phyloP scores from a whole-genome alignment of 2,888 invertebrate species.

The Caenorhabditis sinica region DNA sequence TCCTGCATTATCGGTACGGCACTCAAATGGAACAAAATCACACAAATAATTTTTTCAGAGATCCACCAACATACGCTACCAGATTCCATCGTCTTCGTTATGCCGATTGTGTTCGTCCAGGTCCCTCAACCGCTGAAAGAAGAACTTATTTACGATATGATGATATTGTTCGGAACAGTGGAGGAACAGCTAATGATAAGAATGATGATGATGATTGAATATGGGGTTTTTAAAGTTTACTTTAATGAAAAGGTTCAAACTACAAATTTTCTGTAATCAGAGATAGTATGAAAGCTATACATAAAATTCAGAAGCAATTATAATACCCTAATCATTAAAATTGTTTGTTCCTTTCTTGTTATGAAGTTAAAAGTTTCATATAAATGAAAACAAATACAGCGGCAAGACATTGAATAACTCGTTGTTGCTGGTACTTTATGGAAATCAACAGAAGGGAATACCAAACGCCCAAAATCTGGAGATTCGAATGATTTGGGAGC shows the following conservation, averaged over 20 bases:
- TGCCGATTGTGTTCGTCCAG: slow-evolving; percentile 74
- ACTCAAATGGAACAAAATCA: background rate
- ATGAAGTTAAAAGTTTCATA: background rate
- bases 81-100: slow-evolving; percentile 71
- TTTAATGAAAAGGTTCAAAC: no score
- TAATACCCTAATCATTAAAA: no score
- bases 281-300: no score
- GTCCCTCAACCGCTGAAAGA: slow-evolving; percentile 61
- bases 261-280: no score
- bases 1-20: slow-evolving; percentile 74
- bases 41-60: slow-evolving; percentile 55
- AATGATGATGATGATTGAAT: slow-evolving; percentile 41
- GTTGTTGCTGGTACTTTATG: slow-evolving; percentile 12
- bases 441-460: slow-evolving; percentile 22
- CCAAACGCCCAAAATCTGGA: slow-evolving; percentile 4
- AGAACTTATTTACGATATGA: slow-evolving; percentile 71
- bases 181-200: slow-evolving; percentile 46
- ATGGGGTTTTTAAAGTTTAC: background rate
- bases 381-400: slow-evolving; percentile 6
- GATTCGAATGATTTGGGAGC: background rate
- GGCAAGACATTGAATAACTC: background rate
- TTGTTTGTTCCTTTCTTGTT: background rate
- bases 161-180: slow-evolving; percentile 56
- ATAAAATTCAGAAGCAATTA: no score
- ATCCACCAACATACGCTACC: slow-evolving; percentile 77